Conservation (phyloP, 2,797 vertebrate genomes). For the Denticeps clupeoides region DNA sequence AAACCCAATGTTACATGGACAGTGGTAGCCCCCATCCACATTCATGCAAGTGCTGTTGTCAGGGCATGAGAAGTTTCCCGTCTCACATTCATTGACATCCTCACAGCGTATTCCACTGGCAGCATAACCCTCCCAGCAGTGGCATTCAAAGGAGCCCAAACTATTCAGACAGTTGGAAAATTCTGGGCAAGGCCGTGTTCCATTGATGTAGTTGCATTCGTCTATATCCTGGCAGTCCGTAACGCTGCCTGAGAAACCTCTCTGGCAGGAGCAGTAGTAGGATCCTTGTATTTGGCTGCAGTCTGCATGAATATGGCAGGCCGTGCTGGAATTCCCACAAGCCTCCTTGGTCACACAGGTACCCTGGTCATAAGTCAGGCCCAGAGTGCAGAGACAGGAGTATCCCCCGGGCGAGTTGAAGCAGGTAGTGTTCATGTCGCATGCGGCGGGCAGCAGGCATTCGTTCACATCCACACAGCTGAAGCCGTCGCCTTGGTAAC, state of each 20-base stretch:
- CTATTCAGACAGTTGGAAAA: constrained; percentile 59
- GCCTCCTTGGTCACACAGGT: constrained; percentile 51
- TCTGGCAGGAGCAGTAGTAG: constrained; percentile 56
- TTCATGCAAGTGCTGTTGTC: constrained; percentile 57
- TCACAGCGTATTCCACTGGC: constrained; percentile 51
- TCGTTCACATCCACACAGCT: constrained; percentile 61
- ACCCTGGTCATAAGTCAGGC: constrained; percentile 42
- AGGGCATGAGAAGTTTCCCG: constrained; percentile 49
- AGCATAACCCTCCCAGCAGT: constrained; percentile 60
- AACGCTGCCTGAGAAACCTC: constrained; percentile 60
- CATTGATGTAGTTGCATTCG: constrained; percentile 45
- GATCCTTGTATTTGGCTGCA: constrained; percentile 51
- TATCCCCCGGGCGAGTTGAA: constrained; percentile 58
- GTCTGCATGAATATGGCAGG: constrained; percentile 47
- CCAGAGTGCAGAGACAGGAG: constrained; percentile 51
- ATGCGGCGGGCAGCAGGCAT: constrained; percentile 42
- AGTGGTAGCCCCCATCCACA: constrained; percentile 50
- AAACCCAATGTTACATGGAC: constrained; percentile 57
- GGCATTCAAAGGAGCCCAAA: constrained; percentile 59
- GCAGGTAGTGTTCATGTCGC: constrained; percentile 55
- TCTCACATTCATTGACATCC: constrained; percentile 62
- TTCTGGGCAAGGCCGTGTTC: constrained; percentile 34
- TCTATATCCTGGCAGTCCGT: constrained; percentile 57
- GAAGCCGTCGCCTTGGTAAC: constrained; percentile 61
- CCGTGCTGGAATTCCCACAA: constrained; percentile 42